phyloP scores from a whole-genome alignment of 2,113 vertebrate genomes.

The Leuciscus idus region DNA sequence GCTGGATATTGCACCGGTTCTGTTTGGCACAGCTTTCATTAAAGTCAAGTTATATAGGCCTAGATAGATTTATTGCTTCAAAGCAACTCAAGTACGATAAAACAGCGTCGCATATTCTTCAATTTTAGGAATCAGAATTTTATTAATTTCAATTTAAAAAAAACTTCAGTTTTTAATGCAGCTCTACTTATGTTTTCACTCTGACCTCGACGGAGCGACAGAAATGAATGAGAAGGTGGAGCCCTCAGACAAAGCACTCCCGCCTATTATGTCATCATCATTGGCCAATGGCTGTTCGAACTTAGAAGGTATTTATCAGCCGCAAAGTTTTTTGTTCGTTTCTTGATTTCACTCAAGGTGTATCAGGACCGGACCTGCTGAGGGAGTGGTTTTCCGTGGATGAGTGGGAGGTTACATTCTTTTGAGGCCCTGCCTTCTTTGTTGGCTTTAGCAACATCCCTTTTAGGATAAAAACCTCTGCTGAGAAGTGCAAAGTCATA shows the following conservation, averaged over 20 bases:
- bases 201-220: background rate
- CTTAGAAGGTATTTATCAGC: background rate
- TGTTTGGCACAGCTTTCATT: no score
- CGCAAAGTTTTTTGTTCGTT: background rate
- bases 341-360: background rate
- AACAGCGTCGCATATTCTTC: background rate
- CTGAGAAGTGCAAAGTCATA: background rate
- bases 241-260: background rate
- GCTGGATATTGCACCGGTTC: no score
- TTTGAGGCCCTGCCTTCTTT: constrained; percentile 11
- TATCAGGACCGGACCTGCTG: background rate
- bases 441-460: background rate
- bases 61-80: no score
- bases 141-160: background rate
- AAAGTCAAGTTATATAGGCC: no score
- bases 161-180: background rate
- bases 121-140: background rate
- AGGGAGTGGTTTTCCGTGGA: background rate
- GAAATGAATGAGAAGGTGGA: background rate
- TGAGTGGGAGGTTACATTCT: background rate
- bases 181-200: background rate
- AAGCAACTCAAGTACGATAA: background rate
- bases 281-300: background rate
- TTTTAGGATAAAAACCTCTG: background rate
- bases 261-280: background rate